Base-by-base conservation (phyloP, 2,888 invertebrate genomes). In the Cyclophora punctaria region DNA sequence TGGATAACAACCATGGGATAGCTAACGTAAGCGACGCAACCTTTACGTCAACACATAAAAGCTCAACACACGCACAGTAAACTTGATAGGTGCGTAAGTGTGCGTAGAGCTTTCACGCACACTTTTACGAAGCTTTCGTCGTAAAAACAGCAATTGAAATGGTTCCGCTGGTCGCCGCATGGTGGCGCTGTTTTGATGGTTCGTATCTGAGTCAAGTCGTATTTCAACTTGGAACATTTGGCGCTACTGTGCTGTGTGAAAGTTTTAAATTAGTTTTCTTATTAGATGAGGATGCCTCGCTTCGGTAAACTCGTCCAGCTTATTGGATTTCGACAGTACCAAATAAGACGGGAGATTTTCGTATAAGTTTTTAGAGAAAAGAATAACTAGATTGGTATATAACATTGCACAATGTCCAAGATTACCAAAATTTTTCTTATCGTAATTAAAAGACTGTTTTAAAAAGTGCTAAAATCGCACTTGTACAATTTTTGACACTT, bases 131-230 rank as follows among this genome's bases (percentile, higher is more conserved):
- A 45, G 52, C 49, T 40, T 48, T 57, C 60, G 69, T 76, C 79
- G 75, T 85, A 79, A 84, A 20, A 83, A 78, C 62, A 66, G 73
- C 75, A 63, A 84, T 85, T 79, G 78, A 82, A 84, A 83, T 83
- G 81, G 74, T 89, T 89, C 86, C 73, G 80, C 88, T 78, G 78
- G 82, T 75, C 84, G 64, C 79, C 89, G 82, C 84, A 56, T 74
- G 88, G 80, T 86, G 86, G 87, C 88, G 87, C 69, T 87, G 73
- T 63, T 58, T 50, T 55, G 48, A 73, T 66, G 82, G 81, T 82
- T 84, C 71, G 67, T 71, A 66, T 79, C 73, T 71, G 54, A 56
- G 65, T 62, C 61, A 57, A 61, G 49, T 45, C 61, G n/a, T 59
- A 63, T 64, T 62, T 62, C 58, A 69, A 70, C 63, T 72, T 70